Evolutionary conservation across 2,113 vertebrate species (phyloP), one percentile per base, ranked within the genome.

Genomic region (Falcunculus frontatus): DNA sequence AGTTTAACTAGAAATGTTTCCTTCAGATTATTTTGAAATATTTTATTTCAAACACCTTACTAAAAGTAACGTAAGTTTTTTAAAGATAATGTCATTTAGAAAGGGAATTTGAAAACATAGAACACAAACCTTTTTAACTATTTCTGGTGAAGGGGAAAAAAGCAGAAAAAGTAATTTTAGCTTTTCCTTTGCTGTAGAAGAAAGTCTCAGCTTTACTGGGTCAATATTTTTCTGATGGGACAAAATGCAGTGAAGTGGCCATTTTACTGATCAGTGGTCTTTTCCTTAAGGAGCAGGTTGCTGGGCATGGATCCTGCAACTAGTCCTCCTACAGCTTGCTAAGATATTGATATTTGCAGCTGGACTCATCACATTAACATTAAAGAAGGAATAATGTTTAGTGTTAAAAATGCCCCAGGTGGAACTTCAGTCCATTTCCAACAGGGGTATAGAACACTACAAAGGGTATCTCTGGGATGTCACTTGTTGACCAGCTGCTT

Each of bases 371-470:
- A 35, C 22, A 64, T 55, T 47, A 59, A 13, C 41, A 47, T 52
- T 49, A 52, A 72, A 78, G 55, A 80, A n/a, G 26, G 53, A 84
- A 64, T 60, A 68, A 85, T 13, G 3, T 42, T 77, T 46, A 59
- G 32, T 53, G 75, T 4, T 81, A 47, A 33, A 92, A 79, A 67
- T 74, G 60, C 8, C 32, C 27, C 37, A 42, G 8, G 41, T 77
- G 10, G 62, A 90, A 50, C 37, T 50, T 82, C 35, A 88, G 44
- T 26, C 21, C 46, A 18, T 69, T 73, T 46, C 30, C 68, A 84
- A 26, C 4, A 20, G 16, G 7, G 17, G 7, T 5, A 21, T 0
- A 3, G 2, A 69, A 74, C 33, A 37, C 47, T 55, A 49, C 1
- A 2, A 30, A 55, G 10, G 13, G 2, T 47, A 32, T 49, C 42